Evolutionary conservation across 2,888 invertebrate species (phyloP), one percentile per base, ranked within the genome.

Genomic region (Apamea epomidion): DNA sequence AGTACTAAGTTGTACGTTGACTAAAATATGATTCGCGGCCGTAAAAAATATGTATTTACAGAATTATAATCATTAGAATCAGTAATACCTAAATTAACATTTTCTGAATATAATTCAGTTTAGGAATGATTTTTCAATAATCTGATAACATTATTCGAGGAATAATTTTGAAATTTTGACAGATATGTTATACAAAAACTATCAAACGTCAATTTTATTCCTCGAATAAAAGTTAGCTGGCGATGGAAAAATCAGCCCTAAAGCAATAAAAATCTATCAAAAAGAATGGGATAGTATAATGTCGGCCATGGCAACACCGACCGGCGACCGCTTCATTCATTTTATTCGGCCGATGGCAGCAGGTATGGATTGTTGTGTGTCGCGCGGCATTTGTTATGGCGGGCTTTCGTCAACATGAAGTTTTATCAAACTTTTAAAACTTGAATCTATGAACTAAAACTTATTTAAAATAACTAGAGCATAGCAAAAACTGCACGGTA

Each of bases 381-480:
- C 65, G 87, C 82, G 86, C 82, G 81, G 76, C 81, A 71, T 87
- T 83, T 91, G 92, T 93, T 92, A 95, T 96, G 96, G 96, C 97
- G 97, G 95, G 96, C 93, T 93, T 92, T 95, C 97, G 96, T 95
- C 92, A 91, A 91, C 86, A 93, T 92, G 91, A 94, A 96, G 95
- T 96, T 95, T 85, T 89, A 88, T 89, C 88, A 95, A 96, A 96
- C 95, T 96, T 97, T 95, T 93, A 80, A 91, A 92, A 90, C 90
- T 85, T 82, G 82, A 89, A 89, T 91, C 87, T 78, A 91, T 93
- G 90, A 93, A 93, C 90, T 91, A 93, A 94, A 93, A 91, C 86
- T 89, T 85, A 78, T 81, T 83, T 73, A 71, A 82, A 83, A 83
- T 88, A 85, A 90, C 75, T 89, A 84, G 81, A 92, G 82, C 83